phyloP scores from a whole-genome alignment of 2,888 invertebrate genomes.

The Cylindroiulus punctatus region DNA sequence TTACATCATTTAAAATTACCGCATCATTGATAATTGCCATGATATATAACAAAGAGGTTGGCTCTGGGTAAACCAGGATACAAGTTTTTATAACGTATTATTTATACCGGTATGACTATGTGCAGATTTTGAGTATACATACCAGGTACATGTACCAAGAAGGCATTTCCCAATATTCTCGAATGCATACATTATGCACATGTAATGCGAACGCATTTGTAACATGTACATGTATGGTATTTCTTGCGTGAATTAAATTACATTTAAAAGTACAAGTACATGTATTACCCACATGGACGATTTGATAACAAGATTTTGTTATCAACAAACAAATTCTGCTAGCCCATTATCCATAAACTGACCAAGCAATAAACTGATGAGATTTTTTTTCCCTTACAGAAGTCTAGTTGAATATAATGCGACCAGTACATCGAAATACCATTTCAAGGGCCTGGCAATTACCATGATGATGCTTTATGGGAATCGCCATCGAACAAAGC shows the following conservation, averaged over 20 bases:
- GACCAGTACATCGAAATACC: not conserved
- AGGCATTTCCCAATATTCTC: not conserved
- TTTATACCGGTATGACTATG: not conserved
- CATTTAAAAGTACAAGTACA: no score
- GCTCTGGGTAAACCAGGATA: slow-evolving; percentile 10
- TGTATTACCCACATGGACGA: no score
- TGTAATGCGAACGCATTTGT: no score
- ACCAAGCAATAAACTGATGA: not conserved
- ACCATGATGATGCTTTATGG: not conserved
- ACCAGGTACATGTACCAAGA: not conserved
- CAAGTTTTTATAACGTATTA: slow-evolving; percentile 32
- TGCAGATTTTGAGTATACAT: not conserved
- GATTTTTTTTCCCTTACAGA: not conserved
- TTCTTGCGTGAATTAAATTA: no score
- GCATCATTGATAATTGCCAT: slow-evolving; percentile 14
- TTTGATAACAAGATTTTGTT: no score
- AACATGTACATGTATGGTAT: no score
- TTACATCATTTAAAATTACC: slow-evolving; percentile 18
- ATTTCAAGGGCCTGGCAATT: no score
- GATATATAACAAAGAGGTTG: not conserved
- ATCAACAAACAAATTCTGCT: no score
- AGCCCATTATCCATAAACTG: no score
- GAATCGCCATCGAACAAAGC: not conserved
- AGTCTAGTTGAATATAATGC: not conserved
- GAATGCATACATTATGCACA: no score